A percentile compares a stretch with the other conserved stretches of the same genome.
Conservation (phyloP, 2,888 invertebrate species). For the Ophion slaviceki region DNA sequence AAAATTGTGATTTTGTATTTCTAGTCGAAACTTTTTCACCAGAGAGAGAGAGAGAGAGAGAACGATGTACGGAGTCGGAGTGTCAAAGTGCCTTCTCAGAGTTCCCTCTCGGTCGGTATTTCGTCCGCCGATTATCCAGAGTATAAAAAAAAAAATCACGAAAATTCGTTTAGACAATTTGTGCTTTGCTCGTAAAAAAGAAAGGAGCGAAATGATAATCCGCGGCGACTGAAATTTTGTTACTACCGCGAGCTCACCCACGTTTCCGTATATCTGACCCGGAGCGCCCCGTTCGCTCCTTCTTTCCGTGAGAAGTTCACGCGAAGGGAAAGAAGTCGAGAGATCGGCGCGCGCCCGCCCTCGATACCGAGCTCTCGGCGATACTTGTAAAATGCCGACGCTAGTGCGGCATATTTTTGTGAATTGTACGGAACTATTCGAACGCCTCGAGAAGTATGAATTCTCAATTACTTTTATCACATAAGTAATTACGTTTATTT, state of each 20-base stretch:
- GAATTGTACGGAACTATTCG: slow-evolving; percentile 69
- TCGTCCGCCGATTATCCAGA: slow-evolving; percentile 22
- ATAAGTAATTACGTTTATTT: slow-evolving; percentile 45
- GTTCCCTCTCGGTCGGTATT: slow-evolving; percentile 9
- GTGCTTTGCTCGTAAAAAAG: slow-evolving; percentile 33
- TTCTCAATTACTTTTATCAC: slow-evolving; percentile 65
- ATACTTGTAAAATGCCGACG: slow-evolving; percentile 59
- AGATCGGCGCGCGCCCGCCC: slow-evolving; percentile 15
- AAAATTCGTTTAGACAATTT: slow-evolving; percentile 48
- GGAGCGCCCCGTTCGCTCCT: neutral
- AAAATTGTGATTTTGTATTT: slow-evolving; percentile 47
- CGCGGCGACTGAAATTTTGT: slow-evolving; percentile 40
- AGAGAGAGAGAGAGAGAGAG: slow-evolving; percentile 22
- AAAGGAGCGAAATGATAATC: slow-evolving; percentile 2
- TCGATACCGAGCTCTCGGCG: slow-evolving; percentile 27
- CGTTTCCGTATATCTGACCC: neutral
- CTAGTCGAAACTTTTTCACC: slow-evolving; percentile 36
- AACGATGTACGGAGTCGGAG: slow-evolving; percentile 23
- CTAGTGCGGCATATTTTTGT: slow-evolving; percentile 68
- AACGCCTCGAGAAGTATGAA: slow-evolving; percentile 68
- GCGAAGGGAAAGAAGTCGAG: slow-evolving; percentile 14
- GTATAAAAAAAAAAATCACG: slow-evolving; percentile 34
- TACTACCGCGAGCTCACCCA: neutral
- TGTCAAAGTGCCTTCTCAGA: slow-evolving; percentile 33
- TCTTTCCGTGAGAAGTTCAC: neutral